These are phyloP conservation scores for Platorchestia sp. DNA, from an alignment of 1,140 invertebrate genomes.

Conservation along the genomic window DNA sequence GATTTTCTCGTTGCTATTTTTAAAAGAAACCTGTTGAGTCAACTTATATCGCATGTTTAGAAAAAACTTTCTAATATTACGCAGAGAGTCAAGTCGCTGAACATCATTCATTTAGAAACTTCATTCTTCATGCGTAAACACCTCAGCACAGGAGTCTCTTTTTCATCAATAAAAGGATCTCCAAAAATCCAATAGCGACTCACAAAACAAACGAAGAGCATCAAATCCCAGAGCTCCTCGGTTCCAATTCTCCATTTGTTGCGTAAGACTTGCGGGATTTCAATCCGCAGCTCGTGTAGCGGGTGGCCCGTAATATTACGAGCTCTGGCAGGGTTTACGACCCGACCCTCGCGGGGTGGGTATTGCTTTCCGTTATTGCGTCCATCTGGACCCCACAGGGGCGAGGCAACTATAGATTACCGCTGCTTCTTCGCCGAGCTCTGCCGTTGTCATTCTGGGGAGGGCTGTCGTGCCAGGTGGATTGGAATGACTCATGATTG, in stretches of 20 bases:
- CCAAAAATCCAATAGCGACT: background rate
- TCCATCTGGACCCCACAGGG: slow-evolving; percentile 26
- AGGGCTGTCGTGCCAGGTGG: background rate
- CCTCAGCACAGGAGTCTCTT: too few relatives aligned
- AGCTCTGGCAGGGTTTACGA: background rate
- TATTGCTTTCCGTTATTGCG: slow-evolving; percentile 48
- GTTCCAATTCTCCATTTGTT: background rate
- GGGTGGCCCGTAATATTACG: background rate
- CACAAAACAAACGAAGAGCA: background rate
- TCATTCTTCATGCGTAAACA: too few relatives aligned
- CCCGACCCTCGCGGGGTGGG: background rate
- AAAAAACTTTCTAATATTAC: too few relatives aligned
- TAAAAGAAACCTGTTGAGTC: too few relatives aligned
- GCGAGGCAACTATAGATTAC: background rate
- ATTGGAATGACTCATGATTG: background rate
- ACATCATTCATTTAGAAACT: too few relatives aligned
- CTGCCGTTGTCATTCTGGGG: background rate
- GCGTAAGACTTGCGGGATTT: background rate
- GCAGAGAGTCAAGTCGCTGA: too few relatives aligned
- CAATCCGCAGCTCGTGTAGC: background rate
- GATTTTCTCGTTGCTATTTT: too few relatives aligned
- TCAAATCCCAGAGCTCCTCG: background rate
- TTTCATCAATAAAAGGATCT: too few relatives aligned
- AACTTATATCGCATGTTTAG: too few relatives aligned
- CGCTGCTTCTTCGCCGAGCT: background rate